Evolutionary conservation across 2,797 vertebrate genomes (phyloP).

Genomic region (Sebastes iracundus): DNA sequence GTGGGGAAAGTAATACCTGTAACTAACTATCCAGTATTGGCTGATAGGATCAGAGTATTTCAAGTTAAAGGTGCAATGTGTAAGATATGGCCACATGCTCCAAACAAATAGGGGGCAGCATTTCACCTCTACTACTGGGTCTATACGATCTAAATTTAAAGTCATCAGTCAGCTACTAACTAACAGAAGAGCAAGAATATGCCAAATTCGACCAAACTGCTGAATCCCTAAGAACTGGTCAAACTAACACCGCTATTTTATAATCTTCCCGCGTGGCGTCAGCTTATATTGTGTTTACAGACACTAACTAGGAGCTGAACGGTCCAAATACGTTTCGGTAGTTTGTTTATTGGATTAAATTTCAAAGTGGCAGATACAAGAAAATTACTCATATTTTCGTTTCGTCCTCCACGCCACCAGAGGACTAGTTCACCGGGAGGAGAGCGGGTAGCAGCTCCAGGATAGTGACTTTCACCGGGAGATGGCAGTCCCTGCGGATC

Average conservation of each 20-base stretch:
- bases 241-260: neutral
- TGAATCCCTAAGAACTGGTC: neutral
- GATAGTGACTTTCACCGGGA: too few species aligned
- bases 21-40: neutral
- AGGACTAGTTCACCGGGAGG: neutral
- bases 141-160: neutral
- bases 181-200: neutral
- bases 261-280: neutral
- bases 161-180: neutral
- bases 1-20: constrained; percentile 1
- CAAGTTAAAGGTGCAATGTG: neutral
- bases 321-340: neutral
- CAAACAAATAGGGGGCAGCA: neutral
- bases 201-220: neutral
- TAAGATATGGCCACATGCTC: neutral
- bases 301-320: neutral
- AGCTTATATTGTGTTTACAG: neutral
- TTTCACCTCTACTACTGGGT: neutral
- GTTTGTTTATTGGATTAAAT: neutral
- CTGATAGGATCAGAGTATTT: neutral
- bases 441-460: too few species aligned
- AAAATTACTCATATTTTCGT: neutral
- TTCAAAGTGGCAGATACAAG: neutral
- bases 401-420: neutral
- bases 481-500: too few species aligned